phyloP scores from a whole-genome alignment of 2,888 invertebrate genomes.

The Hoplodrina blanda region DNA sequence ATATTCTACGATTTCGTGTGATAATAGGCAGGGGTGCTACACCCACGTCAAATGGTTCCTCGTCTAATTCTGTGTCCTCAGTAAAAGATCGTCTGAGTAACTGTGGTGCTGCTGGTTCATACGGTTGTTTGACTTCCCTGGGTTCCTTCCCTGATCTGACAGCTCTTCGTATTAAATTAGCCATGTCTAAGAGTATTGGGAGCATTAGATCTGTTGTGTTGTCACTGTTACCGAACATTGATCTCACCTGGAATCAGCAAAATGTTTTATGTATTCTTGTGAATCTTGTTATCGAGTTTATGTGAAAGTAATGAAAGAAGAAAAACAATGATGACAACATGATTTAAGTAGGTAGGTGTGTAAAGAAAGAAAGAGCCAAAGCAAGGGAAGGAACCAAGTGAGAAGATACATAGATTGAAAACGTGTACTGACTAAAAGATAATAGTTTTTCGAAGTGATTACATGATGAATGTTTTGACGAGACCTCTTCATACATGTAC shows the following conservation, averaged over 20 bases:
- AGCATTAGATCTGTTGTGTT: slow-evolving; percentile 91
- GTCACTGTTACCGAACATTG: slow-evolving; percentile 90
- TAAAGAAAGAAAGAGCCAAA: slow-evolving; percentile 17
- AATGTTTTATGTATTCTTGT: slow-evolving; percentile 49
- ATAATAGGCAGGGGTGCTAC: slow-evolving; percentile 66
- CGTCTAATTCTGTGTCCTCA: slow-evolving; percentile 75
- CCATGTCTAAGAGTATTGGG: slow-evolving; percentile 92
- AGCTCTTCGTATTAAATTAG: slow-evolving; percentile 91
- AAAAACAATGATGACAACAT: slow-evolving; percentile 25
- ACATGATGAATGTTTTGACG: not conserved
- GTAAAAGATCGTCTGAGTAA: slow-evolving; percentile 81
- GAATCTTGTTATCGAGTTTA: slow-evolving; percentile 8
- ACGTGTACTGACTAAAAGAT: not conserved
- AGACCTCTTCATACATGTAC: not conserved
- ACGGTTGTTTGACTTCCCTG: slow-evolving; percentile 74
- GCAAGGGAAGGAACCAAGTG: slow-evolving; percentile 55
- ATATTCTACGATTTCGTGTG: slow-evolving; percentile 69
- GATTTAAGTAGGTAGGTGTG: not conserved
- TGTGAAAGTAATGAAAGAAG: slow-evolving; percentile 13
- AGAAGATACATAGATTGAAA: slow-evolving; percentile 13
- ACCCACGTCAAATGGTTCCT: slow-evolving; percentile 79
- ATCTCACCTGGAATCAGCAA: slow-evolving; percentile 88
- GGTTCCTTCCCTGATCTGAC: slow-evolving; percentile 82
- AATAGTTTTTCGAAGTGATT: no score
- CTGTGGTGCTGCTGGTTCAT: slow-evolving; percentile 74